A percentile compares a stretch with the other conserved stretches of the same genome.
phyloP scores from a whole-genome alignment of 2,888 invertebrate species.

The Pyrrhia umbra region DNA sequence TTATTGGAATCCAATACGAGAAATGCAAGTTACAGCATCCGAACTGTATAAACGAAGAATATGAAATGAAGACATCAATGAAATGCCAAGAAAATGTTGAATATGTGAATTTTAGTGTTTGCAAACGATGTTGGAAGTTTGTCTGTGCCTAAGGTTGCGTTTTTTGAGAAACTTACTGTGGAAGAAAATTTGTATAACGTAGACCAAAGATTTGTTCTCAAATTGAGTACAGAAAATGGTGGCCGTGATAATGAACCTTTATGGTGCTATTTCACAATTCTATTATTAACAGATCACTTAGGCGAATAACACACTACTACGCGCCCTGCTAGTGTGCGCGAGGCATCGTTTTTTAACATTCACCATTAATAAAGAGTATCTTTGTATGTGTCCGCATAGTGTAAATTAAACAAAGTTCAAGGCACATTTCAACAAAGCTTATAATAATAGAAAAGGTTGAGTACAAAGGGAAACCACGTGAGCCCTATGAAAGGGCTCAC shows the following conservation, averaged over 20 bases:
- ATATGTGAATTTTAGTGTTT: constrained; percentile 48
- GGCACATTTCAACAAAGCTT: too few relatives aligned
- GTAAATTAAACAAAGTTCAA: too few relatives aligned
- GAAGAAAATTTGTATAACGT: constrained; percentile 43
- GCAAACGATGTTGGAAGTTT: constrained; percentile 28
- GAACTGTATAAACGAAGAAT: constrained; percentile 35
- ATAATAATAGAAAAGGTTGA: neutral
- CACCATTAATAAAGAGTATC: too few relatives aligned
- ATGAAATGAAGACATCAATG: constrained; percentile 45
- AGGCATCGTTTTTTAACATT: too few relatives aligned
- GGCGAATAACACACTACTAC: too few relatives aligned
- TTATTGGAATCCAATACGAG: constrained; percentile 7
- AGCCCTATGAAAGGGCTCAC: neutral
- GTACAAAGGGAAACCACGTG: neutral
- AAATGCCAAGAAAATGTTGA: constrained; percentile 37
- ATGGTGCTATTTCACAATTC: too few relatives aligned
- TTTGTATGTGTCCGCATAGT: too few relatives aligned
- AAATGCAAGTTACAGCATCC: constrained; percentile 34
- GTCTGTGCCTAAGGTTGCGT: neutral
- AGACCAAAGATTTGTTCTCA: neutral
- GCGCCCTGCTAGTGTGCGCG: too few relatives aligned
- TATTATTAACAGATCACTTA: too few relatives aligned
- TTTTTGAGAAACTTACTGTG: constrained; percentile 21
- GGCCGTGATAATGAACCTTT: constrained; percentile 21
- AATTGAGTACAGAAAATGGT: neutral